Percentiles rank a stretch among this genome's conserved stretches.
Conservation (phyloP, 2,888 invertebrate species). For the Orthosia gothica region DNA sequence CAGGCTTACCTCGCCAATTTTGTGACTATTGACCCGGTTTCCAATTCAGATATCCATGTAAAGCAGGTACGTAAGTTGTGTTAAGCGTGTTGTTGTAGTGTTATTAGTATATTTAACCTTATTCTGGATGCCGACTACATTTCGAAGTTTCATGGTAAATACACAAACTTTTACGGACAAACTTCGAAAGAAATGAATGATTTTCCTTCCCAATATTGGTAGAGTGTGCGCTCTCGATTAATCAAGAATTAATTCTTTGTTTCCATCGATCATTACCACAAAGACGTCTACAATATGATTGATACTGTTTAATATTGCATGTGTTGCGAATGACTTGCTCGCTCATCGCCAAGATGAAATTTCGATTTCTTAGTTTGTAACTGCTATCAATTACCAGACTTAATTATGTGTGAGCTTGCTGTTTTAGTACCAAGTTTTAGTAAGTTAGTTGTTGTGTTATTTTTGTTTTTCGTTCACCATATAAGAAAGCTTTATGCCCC, state of each 20-base stretch:
- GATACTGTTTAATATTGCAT: constrained; percentile 64
- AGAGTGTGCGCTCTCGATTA: constrained; percentile 50
- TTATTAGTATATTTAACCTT: constrained; percentile 16
- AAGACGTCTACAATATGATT: constrained; percentile 58
- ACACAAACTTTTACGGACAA: constrained; percentile 20
- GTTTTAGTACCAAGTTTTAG: constrained; percentile 3
- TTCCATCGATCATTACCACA: constrained; percentile 67
- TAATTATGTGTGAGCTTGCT: constrained; percentile 8
- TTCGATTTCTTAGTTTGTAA: constrained; percentile 26
- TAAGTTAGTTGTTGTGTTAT: neutral
- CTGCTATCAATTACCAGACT: constrained; percentile 21
- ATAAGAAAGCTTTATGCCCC: neutral
- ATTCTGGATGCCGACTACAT: neutral
- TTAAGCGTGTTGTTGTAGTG: constrained; percentile 40
- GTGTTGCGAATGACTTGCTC: constrained; percentile 43
- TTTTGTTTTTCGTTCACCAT: neutral
- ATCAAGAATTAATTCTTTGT: constrained; percentile 60
- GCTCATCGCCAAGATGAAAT: constrained; percentile 33
- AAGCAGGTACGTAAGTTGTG: constrained; percentile 59
- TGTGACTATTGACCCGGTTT: constrained; percentile 67
- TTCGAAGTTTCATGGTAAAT: constrained; percentile 20
- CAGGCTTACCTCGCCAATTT: constrained; percentile 64
- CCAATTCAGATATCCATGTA: constrained; percentile 60
- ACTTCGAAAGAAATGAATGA: constrained; percentile 19
- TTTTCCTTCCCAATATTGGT: constrained; percentile 38